These are phyloP conservation scores for Benthochromis sp. DNA, from an alignment of 2,113 vertebrate genomes.

Conservation along the genomic window DNA sequence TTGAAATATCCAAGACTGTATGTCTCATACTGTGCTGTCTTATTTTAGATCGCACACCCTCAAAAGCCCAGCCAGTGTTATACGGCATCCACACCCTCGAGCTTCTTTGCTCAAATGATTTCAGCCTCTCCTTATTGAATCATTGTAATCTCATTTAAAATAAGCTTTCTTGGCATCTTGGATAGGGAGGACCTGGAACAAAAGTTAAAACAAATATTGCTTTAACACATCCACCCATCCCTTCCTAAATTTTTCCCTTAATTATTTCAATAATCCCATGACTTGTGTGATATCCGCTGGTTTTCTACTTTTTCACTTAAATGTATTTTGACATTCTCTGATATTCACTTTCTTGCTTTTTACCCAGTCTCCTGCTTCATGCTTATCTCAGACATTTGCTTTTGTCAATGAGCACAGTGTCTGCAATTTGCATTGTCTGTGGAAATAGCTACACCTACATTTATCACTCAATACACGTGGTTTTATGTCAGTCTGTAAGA, in stretches of 20 bases:
- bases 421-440: background rate
- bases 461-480: background rate
- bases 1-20: background rate
- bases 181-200: background rate
- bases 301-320: background rate
- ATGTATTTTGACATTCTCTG: background rate
- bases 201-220: background rate
- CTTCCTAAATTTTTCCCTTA: background rate
- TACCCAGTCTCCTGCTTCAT: background rate
- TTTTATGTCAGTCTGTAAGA: background rate
- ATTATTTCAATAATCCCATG: background rate
- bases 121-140: background rate
- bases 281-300: background rate
- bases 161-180: background rate
- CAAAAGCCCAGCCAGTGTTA: background rate
- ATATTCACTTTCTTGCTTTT: background rate
- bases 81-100: constrained; percentile 11
- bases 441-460: background rate
- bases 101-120: background rate
- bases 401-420: background rate
- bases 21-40: background rate
- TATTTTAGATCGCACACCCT: background rate
- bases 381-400: background rate
- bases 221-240: background rate
- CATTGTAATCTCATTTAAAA: background rate